phyloP scores from a whole-genome alignment of 2,797 vertebrate species.

The Galago senegalensis region DNA sequence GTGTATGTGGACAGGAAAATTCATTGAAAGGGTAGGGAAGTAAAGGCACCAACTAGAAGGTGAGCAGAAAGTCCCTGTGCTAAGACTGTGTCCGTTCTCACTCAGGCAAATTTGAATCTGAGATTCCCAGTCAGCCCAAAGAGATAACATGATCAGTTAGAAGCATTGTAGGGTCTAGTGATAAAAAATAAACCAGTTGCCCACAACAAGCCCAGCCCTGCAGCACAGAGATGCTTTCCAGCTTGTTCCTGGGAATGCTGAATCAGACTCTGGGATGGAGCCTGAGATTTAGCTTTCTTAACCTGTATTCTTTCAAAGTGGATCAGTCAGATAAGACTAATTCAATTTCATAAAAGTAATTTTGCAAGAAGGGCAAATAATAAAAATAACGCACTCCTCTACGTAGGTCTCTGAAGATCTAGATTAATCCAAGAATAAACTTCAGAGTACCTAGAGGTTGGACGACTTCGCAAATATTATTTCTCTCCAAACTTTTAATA shows the following conservation, averaged over 20 bases:
- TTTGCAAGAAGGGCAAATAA: not conserved
- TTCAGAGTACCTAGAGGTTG: not conserved
- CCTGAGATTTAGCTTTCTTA: not conserved
- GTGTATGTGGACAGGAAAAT: not conserved
- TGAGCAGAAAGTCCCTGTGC: rapidly evolving
- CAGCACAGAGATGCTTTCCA: not conserved
- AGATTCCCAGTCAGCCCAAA: not conserved
- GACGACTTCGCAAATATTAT: not conserved
- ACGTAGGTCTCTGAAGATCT: not conserved
- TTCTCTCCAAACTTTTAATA: constrained; percentile 1
- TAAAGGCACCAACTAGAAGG: not conserved
- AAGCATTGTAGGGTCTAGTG: not conserved
- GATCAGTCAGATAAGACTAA: not conserved
- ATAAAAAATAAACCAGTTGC: not conserved
- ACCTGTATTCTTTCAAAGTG: not conserved
- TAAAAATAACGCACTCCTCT: not conserved
- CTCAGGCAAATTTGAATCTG: not conserved
- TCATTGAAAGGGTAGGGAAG: not conserved
- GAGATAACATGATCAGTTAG: not conserved
- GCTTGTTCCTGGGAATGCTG: not conserved
- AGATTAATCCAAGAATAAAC: not conserved
- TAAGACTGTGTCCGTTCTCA: not conserved
- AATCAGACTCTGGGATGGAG: not conserved
- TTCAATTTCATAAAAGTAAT: not conserved
- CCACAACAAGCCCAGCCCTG: not conserved